Base-by-base conservation (phyloP, 2,888 invertebrate species). In the Sylvicola cinctus region DNA sequence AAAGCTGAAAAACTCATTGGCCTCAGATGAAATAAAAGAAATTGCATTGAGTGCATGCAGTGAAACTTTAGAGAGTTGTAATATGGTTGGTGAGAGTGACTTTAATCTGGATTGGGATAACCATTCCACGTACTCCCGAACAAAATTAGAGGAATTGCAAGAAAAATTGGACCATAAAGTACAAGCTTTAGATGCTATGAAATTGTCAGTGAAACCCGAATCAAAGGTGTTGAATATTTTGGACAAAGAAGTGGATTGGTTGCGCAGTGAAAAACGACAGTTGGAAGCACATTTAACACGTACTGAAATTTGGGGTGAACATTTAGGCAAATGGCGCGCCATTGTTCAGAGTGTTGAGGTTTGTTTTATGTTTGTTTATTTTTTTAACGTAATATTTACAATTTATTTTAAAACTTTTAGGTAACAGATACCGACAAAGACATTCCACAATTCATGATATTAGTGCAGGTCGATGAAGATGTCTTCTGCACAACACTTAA, bases 281-380 rank as follows among this genome's bases (percentile, higher is more conserved):
- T 56, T 87, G 28, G 85, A 88, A 51, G 78, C 80, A 1, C 87
- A 90, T 56, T 63, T 88, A 34, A 69, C 74, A 12, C 65, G 87
- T 28, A 88, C 88, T 0, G 84, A 87, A 58, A 71, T 77, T 32
- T 90, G 90, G 90, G 79, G 81, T 0, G 84, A 85, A 44, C 81
- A 88, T 52, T 61, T 88, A 42, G 87, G 88, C 15, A 68, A 70
- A 42, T 90, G 90, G 90, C 69, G 77, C 38, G 85, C 85, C 5
- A 71, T 74, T 29, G 78, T 88, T 16, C 79, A 81, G 51, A 78
- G 75, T 48, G 79, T 79, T 6, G 81, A 84, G 62, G 76, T 79
- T 62, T 43, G 27, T 20, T 8, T 20, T 20, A 6, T 20, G 20
- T 8, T 20, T 4, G 33, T 16, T 39, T 35, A 11, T 26, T 39